phyloP scores from a whole-genome alignment of 2,113 vertebrate genomes.

The Orientallactaga bullata region DNA sequence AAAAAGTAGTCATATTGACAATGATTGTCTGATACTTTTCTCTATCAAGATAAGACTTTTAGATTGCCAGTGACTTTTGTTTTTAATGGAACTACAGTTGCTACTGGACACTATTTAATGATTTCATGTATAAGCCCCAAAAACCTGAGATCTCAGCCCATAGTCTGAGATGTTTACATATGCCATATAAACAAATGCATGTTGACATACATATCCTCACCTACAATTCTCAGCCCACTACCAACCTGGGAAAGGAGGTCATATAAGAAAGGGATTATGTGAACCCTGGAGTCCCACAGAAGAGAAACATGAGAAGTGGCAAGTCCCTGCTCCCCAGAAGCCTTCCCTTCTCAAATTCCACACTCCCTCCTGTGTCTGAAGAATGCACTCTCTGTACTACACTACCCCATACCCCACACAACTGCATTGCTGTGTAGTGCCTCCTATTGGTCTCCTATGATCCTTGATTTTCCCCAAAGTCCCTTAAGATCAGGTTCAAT shows the following conservation, averaged over 20 bases:
- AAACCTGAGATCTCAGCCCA: neutral
- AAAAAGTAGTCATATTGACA: neutral
- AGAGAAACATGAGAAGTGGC: neutral
- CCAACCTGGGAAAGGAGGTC: neutral
- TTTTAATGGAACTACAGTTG: slow-evolving; percentile 1
- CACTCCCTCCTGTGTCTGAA: neutral
- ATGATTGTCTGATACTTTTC: slow-evolving; percentile 19
- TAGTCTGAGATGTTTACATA: neutral
- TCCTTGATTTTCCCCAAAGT: slow-evolving; percentile 13
- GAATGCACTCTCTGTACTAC: neutral
- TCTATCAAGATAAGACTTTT: slow-evolving; percentile 31
- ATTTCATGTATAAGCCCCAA: neutral
- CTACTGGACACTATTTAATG: neutral
- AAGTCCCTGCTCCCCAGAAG: neutral
- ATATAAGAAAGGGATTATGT: neutral
- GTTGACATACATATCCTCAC: neutral
- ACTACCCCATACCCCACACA: neutral
- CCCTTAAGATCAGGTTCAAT: slow-evolving; percentile 48
- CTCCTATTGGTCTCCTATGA: neutral
- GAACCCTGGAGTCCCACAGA: neutral
- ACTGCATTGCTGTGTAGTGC: neutral
- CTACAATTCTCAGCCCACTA: neutral
- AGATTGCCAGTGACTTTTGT: neutral
- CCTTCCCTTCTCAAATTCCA: neutral
- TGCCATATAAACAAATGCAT: neutral